Percentiles rank a stretch among this genome's conserved stretches.
phyloP scores from a whole-genome alignment of 1,140 invertebrate genomes.

The Tigriopus japonicus region DNA sequence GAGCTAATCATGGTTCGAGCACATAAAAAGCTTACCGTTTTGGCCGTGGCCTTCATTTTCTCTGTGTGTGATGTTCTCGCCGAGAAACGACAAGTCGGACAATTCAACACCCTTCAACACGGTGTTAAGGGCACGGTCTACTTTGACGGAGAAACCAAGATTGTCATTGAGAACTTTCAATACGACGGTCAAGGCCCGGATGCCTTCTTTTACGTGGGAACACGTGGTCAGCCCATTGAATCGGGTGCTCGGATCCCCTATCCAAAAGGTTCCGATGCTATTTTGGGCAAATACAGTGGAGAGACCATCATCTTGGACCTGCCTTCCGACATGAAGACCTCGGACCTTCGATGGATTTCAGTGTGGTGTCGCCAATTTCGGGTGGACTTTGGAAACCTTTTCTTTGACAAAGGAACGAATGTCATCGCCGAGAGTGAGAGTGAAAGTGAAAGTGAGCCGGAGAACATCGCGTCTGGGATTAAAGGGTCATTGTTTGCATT shows the following conservation, averaged over 20 bases:
- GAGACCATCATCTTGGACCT: constrained; percentile 54
- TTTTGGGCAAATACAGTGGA: constrained; percentile 45
- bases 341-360: constrained; percentile 11
- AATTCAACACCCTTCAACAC: no score
- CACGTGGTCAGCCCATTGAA: constrained; percentile 33
- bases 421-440: no score
- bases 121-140: no score
- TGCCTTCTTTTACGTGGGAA: not conserved
- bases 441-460: no score
- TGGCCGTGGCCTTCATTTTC: no score
- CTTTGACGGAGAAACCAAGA: not conserved
- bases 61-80: no score
- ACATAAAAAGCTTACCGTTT: no score
- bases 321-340: not conserved
- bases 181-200: not conserved
- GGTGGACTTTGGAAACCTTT: constrained; percentile 8
- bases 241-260: not conserved
- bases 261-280: constrained; percentile 18
- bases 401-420: not conserved
- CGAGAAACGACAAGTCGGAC: no score
- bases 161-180: not conserved
- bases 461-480: no score
- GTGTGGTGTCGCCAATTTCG: constrained; percentile 8
- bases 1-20: no score
- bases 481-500: no score